phyloP scores from a whole-genome alignment of 2,888 invertebrate species.

The Nomada fucata region DNA sequence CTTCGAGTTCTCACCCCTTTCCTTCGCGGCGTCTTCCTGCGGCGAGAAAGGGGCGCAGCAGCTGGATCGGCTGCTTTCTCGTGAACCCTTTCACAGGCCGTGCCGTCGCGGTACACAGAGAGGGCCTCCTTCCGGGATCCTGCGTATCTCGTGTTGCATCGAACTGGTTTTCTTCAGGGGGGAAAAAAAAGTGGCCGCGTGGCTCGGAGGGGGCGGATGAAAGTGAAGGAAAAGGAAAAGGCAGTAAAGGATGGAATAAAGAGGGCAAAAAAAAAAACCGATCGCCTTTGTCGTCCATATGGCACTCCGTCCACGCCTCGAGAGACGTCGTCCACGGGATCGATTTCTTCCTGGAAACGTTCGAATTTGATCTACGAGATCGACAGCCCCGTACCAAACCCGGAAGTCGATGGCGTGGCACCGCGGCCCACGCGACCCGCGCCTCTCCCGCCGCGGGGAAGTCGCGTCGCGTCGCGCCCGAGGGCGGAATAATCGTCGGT shows the following conservation, averaged over 20 bases:
- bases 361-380: constrained; percentile 69
- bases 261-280: constrained; percentile 33
- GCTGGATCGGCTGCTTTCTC: constrained; percentile 64
- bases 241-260: constrained; percentile 38
- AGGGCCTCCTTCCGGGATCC: constrained; percentile 68
- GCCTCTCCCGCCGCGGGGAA: constrained; percentile 24
- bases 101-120: constrained; percentile 30
- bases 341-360: constrained; percentile 72
- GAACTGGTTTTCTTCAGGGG: constrained; percentile 53
- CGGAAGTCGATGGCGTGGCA: constrained; percentile 70
- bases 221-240: constrained; percentile 51
- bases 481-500: constrained; percentile 54
- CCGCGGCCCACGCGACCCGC: constrained; percentile 60
- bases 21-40: constrained; percentile 63
- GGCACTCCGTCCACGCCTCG: constrained; percentile 50
- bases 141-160: constrained; percentile 66
- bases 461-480: background rate
- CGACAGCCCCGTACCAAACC: constrained; percentile 59
- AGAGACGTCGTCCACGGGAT: constrained; percentile 32
- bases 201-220: constrained; percentile 42
- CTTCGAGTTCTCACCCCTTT: constrained; percentile 65
- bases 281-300: constrained; percentile 68
- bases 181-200: constrained; percentile 50
- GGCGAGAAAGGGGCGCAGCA: constrained; percentile 60
- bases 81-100: constrained; percentile 66